Evolutionary conservation across 53 echinoderm and acorn worm genomes (phyloP), one percentile per base, ranked within the genome.

Genomic region (Echinarachnius parma): DNA sequence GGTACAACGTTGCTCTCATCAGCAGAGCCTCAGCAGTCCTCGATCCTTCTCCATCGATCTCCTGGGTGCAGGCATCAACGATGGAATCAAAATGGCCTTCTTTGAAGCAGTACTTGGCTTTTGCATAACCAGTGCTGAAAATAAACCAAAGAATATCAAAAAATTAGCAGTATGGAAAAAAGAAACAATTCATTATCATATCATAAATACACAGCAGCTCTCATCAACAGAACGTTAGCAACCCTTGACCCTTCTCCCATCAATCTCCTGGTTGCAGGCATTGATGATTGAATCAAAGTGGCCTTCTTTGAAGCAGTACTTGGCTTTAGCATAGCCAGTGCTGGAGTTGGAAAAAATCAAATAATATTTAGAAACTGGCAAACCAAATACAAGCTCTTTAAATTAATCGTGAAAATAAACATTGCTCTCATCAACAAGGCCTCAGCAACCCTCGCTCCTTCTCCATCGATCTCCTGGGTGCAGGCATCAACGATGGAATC

Each of bases 391-490:
- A n/a, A n/a, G n/a, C n/a, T n/a, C n/a, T n/a, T n/a, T n/a, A n/a
- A n/a, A n/a, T n/a, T n/a, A n/a, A n/a, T n/a, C n/a, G n/a, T n/a
- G n/a, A n/a, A n/a, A n/a, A n/a, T n/a, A n/a, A n/a, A n/a, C n/a
- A n/a, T n/a, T 9, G 90, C 90, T 39, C 87, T 90, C 95, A 95
- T 90, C 14, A 95, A 66, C 3, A 95, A 68, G 7, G 95, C 95
- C 42, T 90, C 79, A 0, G 84, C 71, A 13, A 75, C 21, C 39
- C 76, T 75, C 44, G 77, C 42, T 5, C 90, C 95, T 8, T 76
- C 23, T 9, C 9, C 47, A 14, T 87, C 69, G 10, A 95, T 90
- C 77, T 95, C 95, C 11, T 95, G 84, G 28, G 87, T 84, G 57
- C 95, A 95, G 21, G 83, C 60, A 15, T 84, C 84, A 29, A 87